Evolutionary conservation across 2,113 vertebrate species (phyloP).

Genomic region (Macaca fascicularis): DNA sequence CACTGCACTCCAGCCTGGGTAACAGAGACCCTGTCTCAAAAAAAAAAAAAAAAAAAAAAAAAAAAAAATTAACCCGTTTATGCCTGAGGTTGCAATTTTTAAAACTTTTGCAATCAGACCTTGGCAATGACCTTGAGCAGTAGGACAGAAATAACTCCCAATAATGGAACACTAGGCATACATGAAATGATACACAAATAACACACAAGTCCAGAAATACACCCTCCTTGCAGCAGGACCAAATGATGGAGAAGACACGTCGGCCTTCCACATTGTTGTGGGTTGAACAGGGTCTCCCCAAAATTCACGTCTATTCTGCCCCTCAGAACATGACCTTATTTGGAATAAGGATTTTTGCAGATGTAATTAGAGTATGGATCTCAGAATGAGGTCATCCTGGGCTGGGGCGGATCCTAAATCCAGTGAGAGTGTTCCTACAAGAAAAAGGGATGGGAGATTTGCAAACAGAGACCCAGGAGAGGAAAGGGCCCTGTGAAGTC

Average conservation of each 20-base stretch:
- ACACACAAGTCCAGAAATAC: rapidly evolving
- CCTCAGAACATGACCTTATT: background rate
- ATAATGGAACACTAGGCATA: too few species aligned
- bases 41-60: too few species aligned
- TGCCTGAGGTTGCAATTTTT: too few species aligned
- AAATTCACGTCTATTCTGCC: background rate
- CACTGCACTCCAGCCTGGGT: too few species aligned
- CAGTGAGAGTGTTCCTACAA: background rate
- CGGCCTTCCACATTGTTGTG: background rate
- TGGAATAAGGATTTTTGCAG: background rate
- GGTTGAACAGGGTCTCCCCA: background rate
- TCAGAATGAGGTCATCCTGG: background rate
- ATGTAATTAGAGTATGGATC: background rate
- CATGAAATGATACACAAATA: background rate
- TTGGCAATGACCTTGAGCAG: too few species aligned
- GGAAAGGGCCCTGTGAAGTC: background rate
- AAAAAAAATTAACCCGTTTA: too few species aligned
- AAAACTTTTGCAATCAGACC: too few species aligned
- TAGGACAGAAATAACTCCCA: too few species aligned
- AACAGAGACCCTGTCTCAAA: too few species aligned
- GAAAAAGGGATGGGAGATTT: background rate
- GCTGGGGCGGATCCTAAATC: background rate
- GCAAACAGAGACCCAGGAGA: background rate
- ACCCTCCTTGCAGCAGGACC: too few species aligned
- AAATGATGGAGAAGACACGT: too few species aligned